Base-by-base conservation (phyloP, 2,797 vertebrate species). In the Rhynchonycteris naso region DNA sequence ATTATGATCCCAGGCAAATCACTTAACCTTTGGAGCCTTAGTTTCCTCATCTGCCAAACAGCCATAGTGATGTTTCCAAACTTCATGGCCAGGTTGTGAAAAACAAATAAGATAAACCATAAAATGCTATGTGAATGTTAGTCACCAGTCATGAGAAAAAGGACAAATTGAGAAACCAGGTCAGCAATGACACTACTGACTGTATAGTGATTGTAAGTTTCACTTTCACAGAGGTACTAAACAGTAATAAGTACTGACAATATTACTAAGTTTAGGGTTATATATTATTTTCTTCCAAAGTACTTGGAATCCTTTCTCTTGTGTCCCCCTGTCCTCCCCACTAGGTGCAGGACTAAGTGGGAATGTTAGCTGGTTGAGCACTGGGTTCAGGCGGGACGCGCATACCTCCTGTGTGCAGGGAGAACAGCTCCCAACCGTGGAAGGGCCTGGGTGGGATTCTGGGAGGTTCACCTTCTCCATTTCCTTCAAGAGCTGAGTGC, bases 1-100 rank as follows among this genome's bases (percentile, higher is more conserved):
- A 28, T 47, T 80, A 69, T 0, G 18, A 80, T 30, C 35, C 38
- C 66, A 43, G 61, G 63, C 61, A 93, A 90, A 88, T 87, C 65
- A 88, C 68, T 78, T 84, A 72, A 84, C 30, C 33, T 93, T n/a
- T 58, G 52, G 56, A 93, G 52, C n/a, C 61, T 94, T 30, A 93
- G 76, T 96, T 94, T 96, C 68, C 52, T 97, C n/a, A 85, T 66
- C 58, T 82, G 50, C 50, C 61, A 79, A 90, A 74, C 66, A 90
- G 61, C 75, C 52, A 58, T 6, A 93, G 74, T 52, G 35, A 65
- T n/a, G 88, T 59, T n/a, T 78, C n/a, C 33, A 47, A 96, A 80
- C 28, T 68, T 94, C 58, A 87, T 47, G 69, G 50, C 4, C 63
- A 35, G 18, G 33, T 21, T 90, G 21, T 95, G 30, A 82, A 83